phyloP scores from a whole-genome alignment of 2,113 vertebrate genomes.

The Lepisosteus oculatus region DNA sequence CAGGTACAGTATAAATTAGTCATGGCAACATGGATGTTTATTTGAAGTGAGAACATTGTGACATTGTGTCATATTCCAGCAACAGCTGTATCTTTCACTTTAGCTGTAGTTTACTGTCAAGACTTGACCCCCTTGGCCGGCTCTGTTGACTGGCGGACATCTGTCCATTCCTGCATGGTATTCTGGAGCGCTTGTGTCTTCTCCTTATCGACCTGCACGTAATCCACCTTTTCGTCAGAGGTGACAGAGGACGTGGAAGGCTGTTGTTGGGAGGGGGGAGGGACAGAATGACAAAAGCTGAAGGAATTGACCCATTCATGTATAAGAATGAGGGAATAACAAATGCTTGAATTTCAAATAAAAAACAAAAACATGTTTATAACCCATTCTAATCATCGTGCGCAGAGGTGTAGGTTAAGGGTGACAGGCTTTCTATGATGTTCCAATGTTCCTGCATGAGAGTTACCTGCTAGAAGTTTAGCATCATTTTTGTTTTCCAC shows the following conservation, averaged over 20 bases:
- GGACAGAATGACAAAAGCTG: not conserved
- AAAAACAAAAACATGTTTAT: not conserved
- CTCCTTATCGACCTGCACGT: conserved; percentile 96
- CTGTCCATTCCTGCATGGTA: conserved; percentile 99
- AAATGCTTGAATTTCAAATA: not conserved
- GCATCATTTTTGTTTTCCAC: too few species aligned
- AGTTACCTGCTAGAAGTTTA: too few species aligned
- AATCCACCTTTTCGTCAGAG: conserved; percentile 97
- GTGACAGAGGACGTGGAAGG: conserved; percentile 92
- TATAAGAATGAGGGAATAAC: not conserved
- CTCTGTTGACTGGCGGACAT: conserved; percentile 90
- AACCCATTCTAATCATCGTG: too few species aligned
- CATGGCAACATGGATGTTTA: conserved; percentile 1
- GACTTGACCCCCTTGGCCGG: conserved; percentile 82
- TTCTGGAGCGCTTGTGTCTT: conserved; percentile 94
- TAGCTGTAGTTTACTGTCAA: conserved; percentile 50
- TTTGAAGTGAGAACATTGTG: conserved; percentile 15
- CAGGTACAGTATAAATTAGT: not conserved
- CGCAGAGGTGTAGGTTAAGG: too few species aligned
- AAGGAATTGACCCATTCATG: not conserved
- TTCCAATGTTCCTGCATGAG: too few species aligned
- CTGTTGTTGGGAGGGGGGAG: conserved; percentile 51
- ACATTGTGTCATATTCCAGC: not conserved
- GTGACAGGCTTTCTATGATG: too few species aligned
- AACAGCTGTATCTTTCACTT: not conserved